Base-by-base conservation (phyloP, 2,797 vertebrate species). In the Bufotes viridis region DNA sequence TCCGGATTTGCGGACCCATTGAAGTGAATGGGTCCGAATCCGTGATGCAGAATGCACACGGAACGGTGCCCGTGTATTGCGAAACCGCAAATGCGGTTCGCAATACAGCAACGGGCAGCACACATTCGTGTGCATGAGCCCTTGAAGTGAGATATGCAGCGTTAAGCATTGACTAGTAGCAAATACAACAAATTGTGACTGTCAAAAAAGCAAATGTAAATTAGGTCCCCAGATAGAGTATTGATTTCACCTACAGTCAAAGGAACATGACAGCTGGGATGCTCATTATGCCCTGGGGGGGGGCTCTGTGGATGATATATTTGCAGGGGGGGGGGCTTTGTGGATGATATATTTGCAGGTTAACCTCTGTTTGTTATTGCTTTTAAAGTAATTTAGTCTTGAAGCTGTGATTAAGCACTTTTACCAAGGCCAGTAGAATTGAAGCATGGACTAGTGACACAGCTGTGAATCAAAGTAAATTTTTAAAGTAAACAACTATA, bases 201-300 rank as follows among this genome's bases (percentile, higher is more conserved):
- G 69, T 0, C 22, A 84, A 49, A 42, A 72, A 76, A 49, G 70
- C 57, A 75, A 74, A 83, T 84, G 57, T 75, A 74, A 61, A 58
- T 84, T 49, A 76, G 55, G 55, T 84, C 82, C 79, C 79, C 14
- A 61, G 57, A 58, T 17, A 76, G 70, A 13, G 14, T 75, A 84
- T 84, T 84, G 82, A 84, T 75, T 84, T 61, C 70, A 75, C 82
- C 49, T 49, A 75, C 57, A 74, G 57, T 42, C 82, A 84, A 61
- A 75, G 82, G 70, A 76, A 84, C n/a, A 84, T 75, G 82, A 72
- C 82, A 84, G 82, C 82, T 84, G 82, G 70, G 82, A 84, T 42
- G 76, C 70, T 84, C 82, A 84, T 84, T 84, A 84, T 57, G 70
- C 82, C 72, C 82, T 84, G 60, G 55, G 57, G 82, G 82, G 74